Evolutionary conservation across 1,140 invertebrate genomes (phyloP).

Genomic region (Tetraneura akinire): DNA sequence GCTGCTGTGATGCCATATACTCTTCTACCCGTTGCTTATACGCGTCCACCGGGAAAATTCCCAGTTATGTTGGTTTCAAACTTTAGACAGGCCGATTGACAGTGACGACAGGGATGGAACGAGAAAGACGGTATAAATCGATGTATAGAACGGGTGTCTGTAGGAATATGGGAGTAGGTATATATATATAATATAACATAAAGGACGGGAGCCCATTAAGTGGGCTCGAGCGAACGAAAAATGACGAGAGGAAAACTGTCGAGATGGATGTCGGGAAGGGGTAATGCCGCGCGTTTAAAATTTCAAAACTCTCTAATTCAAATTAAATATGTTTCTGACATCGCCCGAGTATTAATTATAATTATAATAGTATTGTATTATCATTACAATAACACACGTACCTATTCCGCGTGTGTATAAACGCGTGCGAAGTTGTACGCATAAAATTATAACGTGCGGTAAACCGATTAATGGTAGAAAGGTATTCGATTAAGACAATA

Average conservation of each 20-base stretch:
- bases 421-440: no score
- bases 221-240: background rate
- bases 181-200: background rate
- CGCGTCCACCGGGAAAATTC: background rate
- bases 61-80: constrained; percentile 7
- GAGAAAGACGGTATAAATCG: no score
- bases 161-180: background rate
- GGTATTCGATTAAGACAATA: no score
- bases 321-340: constrained; percentile 20
- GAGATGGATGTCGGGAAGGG: no score
- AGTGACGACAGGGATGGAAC: background rate
- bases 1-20: no score
- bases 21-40: no score
- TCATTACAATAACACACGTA: background rate
- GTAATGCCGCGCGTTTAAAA: background rate
- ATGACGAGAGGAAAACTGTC: background rate
- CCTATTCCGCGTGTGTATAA: no score
- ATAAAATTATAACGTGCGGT: no score
- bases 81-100: constrained; percentile 11
- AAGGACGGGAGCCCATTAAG: background rate
- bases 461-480: no score
- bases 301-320: background rate
- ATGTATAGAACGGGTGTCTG: background rate
- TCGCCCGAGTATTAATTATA: background rate
- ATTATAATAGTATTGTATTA: background rate